Evolutionary conservation across 2,888 invertebrate genomes (phyloP).

Genomic region (Polydrusus tereticollis): DNA sequence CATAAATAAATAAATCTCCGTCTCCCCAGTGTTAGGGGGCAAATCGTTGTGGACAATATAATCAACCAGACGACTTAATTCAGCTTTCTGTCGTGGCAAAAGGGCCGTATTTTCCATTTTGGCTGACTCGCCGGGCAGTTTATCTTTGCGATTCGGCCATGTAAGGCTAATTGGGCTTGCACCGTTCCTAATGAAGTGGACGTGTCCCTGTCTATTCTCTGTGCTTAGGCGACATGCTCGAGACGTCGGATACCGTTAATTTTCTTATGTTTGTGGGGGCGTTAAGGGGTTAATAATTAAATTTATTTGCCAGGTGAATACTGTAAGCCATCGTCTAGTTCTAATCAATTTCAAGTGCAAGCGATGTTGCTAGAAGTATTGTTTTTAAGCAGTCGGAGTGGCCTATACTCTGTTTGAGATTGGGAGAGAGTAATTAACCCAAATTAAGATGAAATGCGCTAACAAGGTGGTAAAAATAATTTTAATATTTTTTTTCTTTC

Average conservation of each 20-base stretch:
- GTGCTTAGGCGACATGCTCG: conserved; percentile 23
- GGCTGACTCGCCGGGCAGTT: conserved; percentile 54
- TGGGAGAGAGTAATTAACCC: too few species aligned
- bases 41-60: conserved; percentile 37
- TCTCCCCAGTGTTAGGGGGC: conserved; percentile 7
- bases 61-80: conserved; percentile 46
- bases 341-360: too few species aligned
- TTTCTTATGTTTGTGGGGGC: not conserved
- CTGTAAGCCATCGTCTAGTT: not conserved
- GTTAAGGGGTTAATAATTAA: not conserved
- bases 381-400: too few species aligned
- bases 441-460: too few species aligned
- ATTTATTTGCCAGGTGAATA: not conserved
- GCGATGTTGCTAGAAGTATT: too few species aligned
- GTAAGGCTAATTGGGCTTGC: conserved; percentile 54
- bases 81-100: conserved; percentile 44
- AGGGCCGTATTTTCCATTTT: conserved; percentile 50
- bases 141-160: conserved; percentile 51
- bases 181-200: conserved; percentile 52
- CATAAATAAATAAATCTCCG: conserved; percentile 44
- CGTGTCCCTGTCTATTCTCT: conserved; percentile 40
- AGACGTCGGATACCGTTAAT: conserved; percentile 37
- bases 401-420: too few species aligned
- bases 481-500: too few species aligned
- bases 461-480: too few species aligned